phyloP scores from a whole-genome alignment of 2,888 invertebrate species.

The Nycteola revayana region DNA sequence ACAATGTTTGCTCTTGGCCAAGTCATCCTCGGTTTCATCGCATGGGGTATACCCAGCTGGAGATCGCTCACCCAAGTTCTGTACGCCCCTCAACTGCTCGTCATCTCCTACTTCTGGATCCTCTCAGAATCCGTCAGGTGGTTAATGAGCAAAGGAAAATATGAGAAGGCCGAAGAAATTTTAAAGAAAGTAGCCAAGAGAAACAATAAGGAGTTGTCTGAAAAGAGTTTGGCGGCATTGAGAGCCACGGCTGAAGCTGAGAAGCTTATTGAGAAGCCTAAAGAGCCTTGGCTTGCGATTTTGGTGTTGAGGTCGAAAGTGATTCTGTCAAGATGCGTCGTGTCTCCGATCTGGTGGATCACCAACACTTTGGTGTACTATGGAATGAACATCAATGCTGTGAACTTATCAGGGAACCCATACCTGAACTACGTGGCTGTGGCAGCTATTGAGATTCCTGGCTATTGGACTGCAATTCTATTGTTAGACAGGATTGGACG shows the following conservation, averaged over 20 bases:
- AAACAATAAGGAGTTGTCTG: constrained; percentile 82
- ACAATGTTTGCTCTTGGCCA: constrained; percentile 89
- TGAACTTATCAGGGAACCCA: constrained; percentile 84
- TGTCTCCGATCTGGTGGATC: constrained; percentile 84
- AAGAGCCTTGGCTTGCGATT: constrained; percentile 58
- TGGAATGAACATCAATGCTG: constrained; percentile 86
- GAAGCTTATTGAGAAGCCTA: constrained; percentile 45
- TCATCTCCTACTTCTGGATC: constrained; percentile 86
- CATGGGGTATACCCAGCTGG: constrained; percentile 88
- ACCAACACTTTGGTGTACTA: constrained; percentile 87
- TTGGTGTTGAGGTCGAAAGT: constrained; percentile 53
- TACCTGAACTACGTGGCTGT: constrained; percentile 86
- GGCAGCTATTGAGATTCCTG: constrained; percentile 87
- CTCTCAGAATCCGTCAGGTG: constrained; percentile 90
- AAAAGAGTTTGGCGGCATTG: constrained; percentile 73
- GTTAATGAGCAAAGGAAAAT: constrained; percentile 87
- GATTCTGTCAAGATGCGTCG: constrained; percentile 54
- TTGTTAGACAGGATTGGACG: constrained; percentile 84
- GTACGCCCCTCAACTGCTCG: constrained; percentile 87
- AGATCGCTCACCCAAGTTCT: constrained; percentile 84
- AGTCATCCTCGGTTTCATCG: constrained; percentile 85
- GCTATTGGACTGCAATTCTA: constrained; percentile 84
- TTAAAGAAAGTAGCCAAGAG: constrained; percentile 83
- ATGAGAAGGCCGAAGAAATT: constrained; percentile 84
- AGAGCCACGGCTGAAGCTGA: constrained; percentile 58